These are phyloP conservation scores for Leucania comma DNA, from an alignment of 2,888 invertebrate genomes.

Conservation along the genomic window DNA sequence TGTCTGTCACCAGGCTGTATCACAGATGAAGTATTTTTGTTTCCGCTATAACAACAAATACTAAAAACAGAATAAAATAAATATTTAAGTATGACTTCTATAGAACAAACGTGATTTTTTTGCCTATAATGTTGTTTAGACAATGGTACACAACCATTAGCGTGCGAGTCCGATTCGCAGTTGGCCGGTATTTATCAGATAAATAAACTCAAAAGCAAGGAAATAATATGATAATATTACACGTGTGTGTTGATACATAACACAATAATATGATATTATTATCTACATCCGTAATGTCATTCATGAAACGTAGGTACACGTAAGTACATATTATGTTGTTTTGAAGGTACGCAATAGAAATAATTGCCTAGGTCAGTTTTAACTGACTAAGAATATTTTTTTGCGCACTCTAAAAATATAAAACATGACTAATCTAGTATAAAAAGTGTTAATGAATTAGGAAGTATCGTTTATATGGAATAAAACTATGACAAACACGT, in stretches of 20 bases:
- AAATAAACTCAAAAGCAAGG: background rate
- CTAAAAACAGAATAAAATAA: no score
- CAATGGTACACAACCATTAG: no score
- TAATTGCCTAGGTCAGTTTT: conserved; percentile 50
- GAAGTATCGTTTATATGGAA: conserved; percentile 19
- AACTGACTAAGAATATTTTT: background rate
- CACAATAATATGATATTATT: background rate
- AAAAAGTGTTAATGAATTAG: conserved; percentile 19
- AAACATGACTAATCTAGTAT: conserved; percentile 6
- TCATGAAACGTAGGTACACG: background rate
- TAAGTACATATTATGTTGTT: conserved; percentile 1
- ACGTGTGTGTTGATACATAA: background rate
- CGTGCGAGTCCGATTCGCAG: no score
- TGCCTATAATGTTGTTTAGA: no score
- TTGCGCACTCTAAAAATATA: conserved; percentile 25
- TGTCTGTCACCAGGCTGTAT: no score
- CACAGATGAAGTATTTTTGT: no score
- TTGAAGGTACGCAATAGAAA: background rate
- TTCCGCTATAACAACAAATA: no score
- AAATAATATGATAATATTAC: background rate
- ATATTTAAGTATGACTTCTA: no score
- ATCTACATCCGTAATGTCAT: conserved; percentile 7
- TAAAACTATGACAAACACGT: conserved; percentile 1
- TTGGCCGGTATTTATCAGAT: background rate
- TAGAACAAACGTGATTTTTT: no score